A percentile compares a stretch with the other conserved stretches of the same genome.
phyloP scores from a whole-genome alignment of 2,797 vertebrate genomes.

The Pelodytes ibericus region DNA sequence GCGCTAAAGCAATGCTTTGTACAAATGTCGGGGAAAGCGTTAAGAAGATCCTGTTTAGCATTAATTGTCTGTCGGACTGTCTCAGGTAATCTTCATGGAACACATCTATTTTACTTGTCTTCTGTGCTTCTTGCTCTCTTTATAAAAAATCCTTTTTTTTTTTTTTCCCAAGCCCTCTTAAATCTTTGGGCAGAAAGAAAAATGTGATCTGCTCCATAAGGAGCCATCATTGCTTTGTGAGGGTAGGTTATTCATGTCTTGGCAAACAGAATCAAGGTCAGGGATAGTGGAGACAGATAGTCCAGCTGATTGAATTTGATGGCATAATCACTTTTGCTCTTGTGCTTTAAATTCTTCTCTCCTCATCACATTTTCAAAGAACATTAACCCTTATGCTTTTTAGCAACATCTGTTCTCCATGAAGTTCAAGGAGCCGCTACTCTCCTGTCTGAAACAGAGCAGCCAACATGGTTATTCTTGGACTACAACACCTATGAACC shows the following conservation, averaged over 20 bases:
- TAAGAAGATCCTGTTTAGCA: not conserved
- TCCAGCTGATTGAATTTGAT: conserved; percentile 71
- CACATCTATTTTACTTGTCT: conserved; percentile 38
- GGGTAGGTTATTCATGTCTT: conserved; percentile 63
- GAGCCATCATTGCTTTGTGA: conserved; percentile 66
- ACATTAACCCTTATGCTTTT: conserved; percentile 57
- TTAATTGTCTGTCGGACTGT: not conserved
- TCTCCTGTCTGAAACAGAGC: not conserved
- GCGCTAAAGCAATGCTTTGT: not conserved
- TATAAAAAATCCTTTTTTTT: too few relatives aligned
- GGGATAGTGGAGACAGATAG: conserved; percentile 68
- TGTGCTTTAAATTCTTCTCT: conserved; percentile 56
- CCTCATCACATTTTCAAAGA: conserved; percentile 59
- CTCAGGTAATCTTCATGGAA: conserved; percentile 41
- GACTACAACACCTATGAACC: not conserved
- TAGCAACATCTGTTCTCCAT: not conserved
- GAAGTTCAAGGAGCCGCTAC: not conserved
- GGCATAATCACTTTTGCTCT: conserved; percentile 68
- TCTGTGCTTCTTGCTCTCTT: conserved; percentile 46
- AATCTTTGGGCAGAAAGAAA: conserved; percentile 68
- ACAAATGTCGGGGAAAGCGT: not conserved
- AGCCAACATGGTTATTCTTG: not conserved
- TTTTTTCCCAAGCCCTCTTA: conserved; percentile 58
- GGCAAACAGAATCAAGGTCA: conserved; percentile 68
- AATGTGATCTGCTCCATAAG: conserved; percentile 65